Percentiles rank a stretch among this genome's conserved stretches.
These are phyloP conservation scores for Bos taurus DNA, from an alignment of 2,113 vertebrate genomes.

Conservation along the genomic window DNA sequence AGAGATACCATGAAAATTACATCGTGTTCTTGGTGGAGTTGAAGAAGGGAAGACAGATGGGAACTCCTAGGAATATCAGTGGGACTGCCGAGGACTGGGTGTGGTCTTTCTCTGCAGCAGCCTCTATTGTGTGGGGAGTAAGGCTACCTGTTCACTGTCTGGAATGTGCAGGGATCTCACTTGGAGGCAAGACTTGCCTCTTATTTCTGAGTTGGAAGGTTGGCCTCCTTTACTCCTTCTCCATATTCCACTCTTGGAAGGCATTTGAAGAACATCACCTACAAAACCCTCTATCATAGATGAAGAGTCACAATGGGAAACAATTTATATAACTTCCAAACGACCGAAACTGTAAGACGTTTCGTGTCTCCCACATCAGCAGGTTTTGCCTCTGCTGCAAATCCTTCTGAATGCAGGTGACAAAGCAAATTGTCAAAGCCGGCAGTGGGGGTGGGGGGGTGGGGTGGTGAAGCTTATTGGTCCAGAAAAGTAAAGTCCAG, in stretches of 20 bases:
- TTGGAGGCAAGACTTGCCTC: background rate
- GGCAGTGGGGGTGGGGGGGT: too few species aligned
- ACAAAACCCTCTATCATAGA: background rate
- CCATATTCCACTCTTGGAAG: background rate
- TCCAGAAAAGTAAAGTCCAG: background rate
- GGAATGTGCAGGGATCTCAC: background rate
- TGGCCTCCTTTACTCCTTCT: background rate
- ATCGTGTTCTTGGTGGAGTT: background rate
- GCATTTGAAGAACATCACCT: background rate
- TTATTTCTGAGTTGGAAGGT: background rate
- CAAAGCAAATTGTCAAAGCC: background rate
- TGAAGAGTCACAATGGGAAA: background rate
- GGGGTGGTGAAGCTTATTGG: background rate
- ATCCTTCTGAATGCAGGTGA: background rate
- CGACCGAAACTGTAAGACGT: background rate
- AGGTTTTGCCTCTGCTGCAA: background rate
- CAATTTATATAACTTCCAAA: background rate
- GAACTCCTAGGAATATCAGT: background rate
- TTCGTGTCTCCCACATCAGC: background rate
- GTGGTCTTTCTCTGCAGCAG: background rate
- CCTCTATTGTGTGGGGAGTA: background rate
- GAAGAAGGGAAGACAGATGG: background rate
- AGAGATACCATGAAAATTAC: background rate
- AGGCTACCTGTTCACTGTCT: background rate
- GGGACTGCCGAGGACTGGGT: background rate